Conservation (phyloP, 2,113 vertebrate genomes). For the Pitta sordida region DNA sequence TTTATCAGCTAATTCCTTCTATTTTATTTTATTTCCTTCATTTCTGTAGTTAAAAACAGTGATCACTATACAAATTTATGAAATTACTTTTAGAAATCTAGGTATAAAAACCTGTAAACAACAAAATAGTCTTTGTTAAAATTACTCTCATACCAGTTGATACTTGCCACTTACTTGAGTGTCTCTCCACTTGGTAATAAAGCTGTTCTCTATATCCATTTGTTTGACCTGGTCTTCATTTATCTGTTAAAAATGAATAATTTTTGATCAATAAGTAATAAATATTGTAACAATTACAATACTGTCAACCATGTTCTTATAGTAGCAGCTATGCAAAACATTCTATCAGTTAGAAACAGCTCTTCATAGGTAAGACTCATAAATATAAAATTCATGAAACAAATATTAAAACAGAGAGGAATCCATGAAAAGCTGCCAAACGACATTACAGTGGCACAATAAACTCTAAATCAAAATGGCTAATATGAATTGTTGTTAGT, state of each 20-base stretch:
- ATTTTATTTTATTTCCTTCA: not conserved
- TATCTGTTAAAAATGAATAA: constrained; percentile 79
- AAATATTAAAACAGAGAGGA: not conserved
- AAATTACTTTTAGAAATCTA: not conserved
- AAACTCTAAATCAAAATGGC: not conserved
- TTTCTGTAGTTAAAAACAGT: not conserved
- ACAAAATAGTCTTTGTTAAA: not conserved
- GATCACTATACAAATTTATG: not conserved
- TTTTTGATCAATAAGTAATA: not conserved
- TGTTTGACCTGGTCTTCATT: constrained; percentile 92
- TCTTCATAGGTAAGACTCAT: not conserved
- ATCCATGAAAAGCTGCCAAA: not conserved
- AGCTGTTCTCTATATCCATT: constrained; percentile 96
- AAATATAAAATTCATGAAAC: not conserved
- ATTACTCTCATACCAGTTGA: not conserved
- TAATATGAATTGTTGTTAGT: not conserved
- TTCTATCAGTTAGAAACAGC: not conserved
- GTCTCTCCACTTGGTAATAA: constrained; percentile 95
- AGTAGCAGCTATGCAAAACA: not conserved
- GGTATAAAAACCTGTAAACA: not conserved
- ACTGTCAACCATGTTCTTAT: not conserved
- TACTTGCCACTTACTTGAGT: constrained; percentile 78
- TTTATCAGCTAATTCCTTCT: not conserved
- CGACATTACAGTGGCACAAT: not conserved
- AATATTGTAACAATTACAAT: not conserved